These are phyloP conservation scores for Bambusicola thoracicus DNA, from an alignment of 2,113 vertebrate species.

Conservation along the genomic window DNA sequence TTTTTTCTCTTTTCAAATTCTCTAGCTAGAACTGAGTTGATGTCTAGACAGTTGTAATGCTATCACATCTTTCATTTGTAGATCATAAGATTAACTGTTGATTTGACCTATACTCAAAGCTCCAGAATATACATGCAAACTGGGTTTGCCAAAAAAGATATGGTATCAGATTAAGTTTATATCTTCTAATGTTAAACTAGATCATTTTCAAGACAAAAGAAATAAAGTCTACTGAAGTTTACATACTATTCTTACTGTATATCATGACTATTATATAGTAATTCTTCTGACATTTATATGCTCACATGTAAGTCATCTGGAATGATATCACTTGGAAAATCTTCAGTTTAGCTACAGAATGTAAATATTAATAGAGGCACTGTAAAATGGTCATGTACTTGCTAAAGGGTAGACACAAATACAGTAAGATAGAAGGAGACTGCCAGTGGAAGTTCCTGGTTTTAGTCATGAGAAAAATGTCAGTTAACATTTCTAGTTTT, in stretches of 20 bases:
- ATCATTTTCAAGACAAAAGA: neutral
- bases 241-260: neutral
- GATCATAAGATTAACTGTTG: neutral
- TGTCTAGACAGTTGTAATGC: neutral
- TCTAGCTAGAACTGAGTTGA: neutral
- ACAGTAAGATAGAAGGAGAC: neutral
- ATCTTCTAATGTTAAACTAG: neutral
- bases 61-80: neutral
- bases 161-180: neutral
- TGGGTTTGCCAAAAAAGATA: neutral
- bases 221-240: neutral
- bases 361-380: neutral
- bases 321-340: neutral
- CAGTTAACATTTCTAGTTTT: neutral
- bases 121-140: neutral
- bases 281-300: neutral
- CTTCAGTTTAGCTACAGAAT: neutral
- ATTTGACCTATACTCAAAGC: neutral
- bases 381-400: neutral
- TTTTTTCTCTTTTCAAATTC: neutral
- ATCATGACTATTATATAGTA: neutral
- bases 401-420: neutral
- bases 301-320: neutral
- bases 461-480: neutral
- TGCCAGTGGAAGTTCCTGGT: neutral